phyloP scores from a whole-genome alignment of 2,113 vertebrate genomes.

The Cheirogaleus medius region DNA sequence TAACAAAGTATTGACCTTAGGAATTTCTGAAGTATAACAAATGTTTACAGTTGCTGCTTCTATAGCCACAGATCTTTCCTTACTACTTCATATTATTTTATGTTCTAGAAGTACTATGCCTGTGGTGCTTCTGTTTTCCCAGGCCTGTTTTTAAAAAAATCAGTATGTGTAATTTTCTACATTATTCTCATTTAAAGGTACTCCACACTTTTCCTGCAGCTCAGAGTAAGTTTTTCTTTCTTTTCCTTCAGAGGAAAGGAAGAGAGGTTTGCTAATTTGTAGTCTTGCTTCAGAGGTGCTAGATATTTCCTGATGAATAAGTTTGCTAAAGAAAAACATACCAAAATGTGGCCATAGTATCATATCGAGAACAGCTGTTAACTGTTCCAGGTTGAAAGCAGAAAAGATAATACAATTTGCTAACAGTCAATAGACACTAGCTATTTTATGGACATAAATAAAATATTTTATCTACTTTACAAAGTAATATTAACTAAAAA shows the following conservation, averaged over 20 bases:
- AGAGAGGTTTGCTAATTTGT: background rate
- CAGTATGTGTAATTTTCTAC: background rate
- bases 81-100: background rate
- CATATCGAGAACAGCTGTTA: background rate
- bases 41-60: background rate
- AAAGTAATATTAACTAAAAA: conserved; percentile 51
- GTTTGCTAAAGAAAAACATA: background rate
- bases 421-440: conserved; percentile 39
- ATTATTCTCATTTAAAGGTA: conserved; percentile 2
- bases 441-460: conserved; percentile 13
- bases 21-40: background rate
- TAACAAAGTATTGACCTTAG: background rate
- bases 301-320: background rate
- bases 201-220: background rate
- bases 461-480: conserved; percentile 58
- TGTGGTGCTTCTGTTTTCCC: conserved; percentile 20
- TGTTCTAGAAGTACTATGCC: background rate
- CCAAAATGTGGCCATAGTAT: background rate
- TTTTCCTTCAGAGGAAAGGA: background rate
- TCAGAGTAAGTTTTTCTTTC: background rate
- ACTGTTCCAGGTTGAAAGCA: background rate
- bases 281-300: background rate
- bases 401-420: conserved; percentile 10
- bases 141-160: background rate
- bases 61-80: background rate